Evolutionary conservation across 2,797 vertebrate genomes (phyloP), one percentile per base, ranked within the genome.

Genomic region (Liasis olivaceus): DNA sequence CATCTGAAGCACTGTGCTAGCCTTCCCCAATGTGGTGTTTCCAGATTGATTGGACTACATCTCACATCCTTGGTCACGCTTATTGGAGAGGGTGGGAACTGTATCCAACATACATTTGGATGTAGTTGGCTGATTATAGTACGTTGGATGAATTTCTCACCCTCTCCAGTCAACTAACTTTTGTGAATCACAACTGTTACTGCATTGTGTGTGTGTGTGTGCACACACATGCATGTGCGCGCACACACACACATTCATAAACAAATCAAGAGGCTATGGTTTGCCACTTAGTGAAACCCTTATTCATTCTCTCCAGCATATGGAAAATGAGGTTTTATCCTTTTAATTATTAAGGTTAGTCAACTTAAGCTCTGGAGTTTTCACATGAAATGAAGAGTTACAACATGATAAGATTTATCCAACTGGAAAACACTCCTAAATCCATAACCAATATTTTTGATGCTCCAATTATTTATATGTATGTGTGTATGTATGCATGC

Each of bases 301-400:
- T 64, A 15, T 26, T 51, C 42, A 93, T 85, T 51, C 0, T 56
- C 72, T 94, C 64, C 90, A 42, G 90, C 58, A 81, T 20, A 8
- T 85, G 12, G 3, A 84, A 60, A 94, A 63, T 90, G 77, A 93
- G 17, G 17, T 93, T 64, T 87, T 91, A 92, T 91, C 9, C 8
- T 92, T 84, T 96, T 77, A 87, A 85, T 92, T 92, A 89, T 92
- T 93, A 92, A 95, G 59, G 20, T 2, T 72, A 14, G 4, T 31
- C 6, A 90, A 24, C 20, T 89, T 60, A 90, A 91, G 8, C 85
- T 4, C 1, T 92, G 31, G 86, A 54, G 91, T 77, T 54, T n/a
- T 5, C 26, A 64, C 42, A 60, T 84, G 13, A 51, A 17, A 28
- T 22, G 59, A 91, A 6, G 2, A 62, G 28, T 86, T 77, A 88